Percentiles rank a stretch among this genome's conserved stretches.
phyloP scores from a whole-genome alignment of 2,797 vertebrate species.

The Leucoraja ocellata region DNA sequence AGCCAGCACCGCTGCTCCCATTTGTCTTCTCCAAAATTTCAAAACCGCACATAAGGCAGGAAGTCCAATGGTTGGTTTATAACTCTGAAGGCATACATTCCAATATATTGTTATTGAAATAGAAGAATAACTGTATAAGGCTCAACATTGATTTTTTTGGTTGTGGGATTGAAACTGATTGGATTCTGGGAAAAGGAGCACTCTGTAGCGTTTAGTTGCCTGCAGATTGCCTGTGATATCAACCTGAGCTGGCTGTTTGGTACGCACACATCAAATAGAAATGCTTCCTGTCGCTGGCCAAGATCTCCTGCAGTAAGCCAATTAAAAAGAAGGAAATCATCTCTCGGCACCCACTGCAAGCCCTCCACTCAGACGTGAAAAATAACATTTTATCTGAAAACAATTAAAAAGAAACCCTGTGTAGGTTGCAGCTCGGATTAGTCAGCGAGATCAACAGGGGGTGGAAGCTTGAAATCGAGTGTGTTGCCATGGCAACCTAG shows the following conservation, averaged over 20 bases:
- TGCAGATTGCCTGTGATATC: background rate
- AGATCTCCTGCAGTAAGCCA: background rate
- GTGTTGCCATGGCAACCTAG: background rate
- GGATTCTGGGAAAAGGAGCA: background rate
- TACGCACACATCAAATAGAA: background rate
- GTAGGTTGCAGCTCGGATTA: background rate
- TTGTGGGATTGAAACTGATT: too few species aligned
- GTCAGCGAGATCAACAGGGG: background rate
- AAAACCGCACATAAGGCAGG: background rate
- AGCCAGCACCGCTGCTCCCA: too few species aligned
- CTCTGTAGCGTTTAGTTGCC: too few species aligned
- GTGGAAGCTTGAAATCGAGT: background rate
- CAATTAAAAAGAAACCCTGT: background rate
- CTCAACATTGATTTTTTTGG: background rate
- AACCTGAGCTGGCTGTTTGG: background rate
- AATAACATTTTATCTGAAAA: constrained; percentile 3
- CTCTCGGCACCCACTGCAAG: background rate
- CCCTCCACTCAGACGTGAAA: background rate
- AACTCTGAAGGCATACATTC: background rate
- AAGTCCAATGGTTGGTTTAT: background rate
- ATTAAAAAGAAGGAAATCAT: background rate
- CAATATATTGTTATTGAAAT: background rate
- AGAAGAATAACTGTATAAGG: background rate
- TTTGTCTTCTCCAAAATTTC: background rate
- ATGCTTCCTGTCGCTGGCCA: background rate